Evolutionary conservation across 2,113 vertebrate species (phyloP), one percentile per base, ranked within the genome.

Genomic region (Perca flavescens): DNA sequence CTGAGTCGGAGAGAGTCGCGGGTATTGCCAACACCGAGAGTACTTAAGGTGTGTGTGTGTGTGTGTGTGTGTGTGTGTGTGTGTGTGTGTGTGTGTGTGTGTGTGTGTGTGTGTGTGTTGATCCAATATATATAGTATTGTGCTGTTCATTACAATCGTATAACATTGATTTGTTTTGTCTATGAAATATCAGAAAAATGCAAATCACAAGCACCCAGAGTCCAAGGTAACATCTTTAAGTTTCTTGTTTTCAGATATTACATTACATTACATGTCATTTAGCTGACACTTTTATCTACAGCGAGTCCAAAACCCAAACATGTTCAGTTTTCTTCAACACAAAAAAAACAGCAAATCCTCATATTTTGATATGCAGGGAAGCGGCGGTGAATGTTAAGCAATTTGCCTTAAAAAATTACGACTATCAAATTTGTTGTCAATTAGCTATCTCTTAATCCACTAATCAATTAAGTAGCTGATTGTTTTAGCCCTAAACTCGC

Each of bases 1-100:
- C 93, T 96, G 93, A 96, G 96, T 89, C 93, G 95, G 90, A 97
- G 97, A 94, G 97, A 97, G 94, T 97, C 97, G 70, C 95, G 95
- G 87, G 93, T 91, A 66, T 79, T 96, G 89, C 94, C 96, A 36
- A 80, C 89, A 75, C 92, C 84, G 5, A 86, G 88, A 76, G 92
- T 97, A 93, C 95, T 97, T 89, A 98, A 96, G 96, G 94, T 91
- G 84, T 88, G 93, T 92, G 73, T 71, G 15, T 52, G 64, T 73
- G 36, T 77, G 53, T 50, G 47, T 47, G 56, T 58, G 40, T 65
- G n/a, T 89, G 52, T 72, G 16, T 43, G 50, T 74, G 43, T 57
- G 43, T 46, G 49, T 43, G 50, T 16, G 83, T 86, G 93, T 92
- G 69, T 52, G 50, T 47, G 60, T 21, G 49, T 28, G 50, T 36